Percentiles rank a stretch among this genome's conserved stretches.
These are phyloP conservation scores for Globia sparganii DNA, from an alignment of 2,888 invertebrate genomes.

Conservation along the genomic window DNA sequence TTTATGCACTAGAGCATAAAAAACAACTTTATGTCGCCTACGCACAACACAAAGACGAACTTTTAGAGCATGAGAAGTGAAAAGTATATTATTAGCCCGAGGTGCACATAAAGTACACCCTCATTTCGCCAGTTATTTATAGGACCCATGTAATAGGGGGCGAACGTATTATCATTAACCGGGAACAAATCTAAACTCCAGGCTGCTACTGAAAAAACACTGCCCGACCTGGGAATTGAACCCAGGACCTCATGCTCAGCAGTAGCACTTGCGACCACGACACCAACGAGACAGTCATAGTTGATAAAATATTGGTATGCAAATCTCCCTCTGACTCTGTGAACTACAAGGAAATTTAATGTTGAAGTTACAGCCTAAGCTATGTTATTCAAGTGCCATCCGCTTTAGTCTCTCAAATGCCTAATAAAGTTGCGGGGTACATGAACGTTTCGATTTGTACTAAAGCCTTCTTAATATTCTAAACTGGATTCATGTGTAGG, in stretches of 20 bases:
- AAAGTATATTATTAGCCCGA: too few relatives aligned
- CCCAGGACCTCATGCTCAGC: neutral
- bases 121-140: too few relatives aligned
- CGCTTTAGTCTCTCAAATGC: neutral
- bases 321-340: neutral
- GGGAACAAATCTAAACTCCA: too few relatives aligned
- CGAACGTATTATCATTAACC: too few relatives aligned
- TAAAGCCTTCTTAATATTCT: slow-evolving; percentile 55
- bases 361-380: neutral
- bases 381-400: neutral
- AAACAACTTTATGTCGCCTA: too few relatives aligned
- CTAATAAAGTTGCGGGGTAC: neutral
- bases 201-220: neutral
- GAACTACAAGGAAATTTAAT: neutral
- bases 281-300: neutral
- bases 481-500: neutral
- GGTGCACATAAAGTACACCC: too few relatives aligned
- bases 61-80: too few relatives aligned
- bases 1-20: too few relatives aligned
- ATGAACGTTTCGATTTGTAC: slow-evolving; percentile 62
- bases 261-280: neutral
- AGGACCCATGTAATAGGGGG: too few relatives aligned
- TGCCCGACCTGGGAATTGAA: neutral
- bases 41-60: too few relatives aligned
- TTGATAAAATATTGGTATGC: neutral